Base-by-base conservation (phyloP, 2,888 invertebrate genomes). In the Apodemia duryi region DNA sequence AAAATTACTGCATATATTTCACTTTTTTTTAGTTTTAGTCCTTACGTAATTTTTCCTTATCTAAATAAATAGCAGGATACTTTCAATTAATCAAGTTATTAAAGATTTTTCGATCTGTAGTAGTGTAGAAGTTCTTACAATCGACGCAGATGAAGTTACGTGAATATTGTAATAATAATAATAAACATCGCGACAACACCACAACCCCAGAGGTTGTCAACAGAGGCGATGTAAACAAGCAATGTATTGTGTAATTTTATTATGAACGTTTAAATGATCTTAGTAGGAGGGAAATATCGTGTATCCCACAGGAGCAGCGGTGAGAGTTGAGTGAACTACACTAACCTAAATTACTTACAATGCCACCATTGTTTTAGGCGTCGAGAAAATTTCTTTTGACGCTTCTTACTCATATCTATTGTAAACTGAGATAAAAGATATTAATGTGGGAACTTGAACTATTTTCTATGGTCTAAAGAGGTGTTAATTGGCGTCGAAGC, bases 291-390 rank as follows among this genome's bases (percentile, higher is more conserved):
- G 77, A 80, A 77, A 79, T 80, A 83, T 81, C 82, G 79, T 79
- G 75, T 86, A 83, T 89, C 89, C 87, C 85, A 75, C 81, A 84
- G 88, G 88, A 89, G 82, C 74, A 80, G 76, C 75, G 72, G 77
- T 13, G 13, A 11, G 82, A 86, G 90, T 88, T 91, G 87, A 89
- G 81, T 89, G 89, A 88, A 90, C 90, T 83, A 79, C 71, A 73
- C 81, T 87, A 87, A 89, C 88, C 89, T 79, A 87, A 85, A 89
- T 88, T 82, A 82, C 80, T 74, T 75, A 86, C 87, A 89, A 86
- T 81, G 81, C 75, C 77, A 77, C 77, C 80, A 83, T 89, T 89
- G 88, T 89, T 79, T 84, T 73, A 71, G 74, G 75, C 75, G 78
- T 77, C 76, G 74, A 77, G 80, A 81, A 80, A 80, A 80, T 81